Percentiles rank a stretch among this genome's conserved stretches.
Conservation (phyloP, 2,113 vertebrate genomes). For the Chaetops frenatus region DNA sequence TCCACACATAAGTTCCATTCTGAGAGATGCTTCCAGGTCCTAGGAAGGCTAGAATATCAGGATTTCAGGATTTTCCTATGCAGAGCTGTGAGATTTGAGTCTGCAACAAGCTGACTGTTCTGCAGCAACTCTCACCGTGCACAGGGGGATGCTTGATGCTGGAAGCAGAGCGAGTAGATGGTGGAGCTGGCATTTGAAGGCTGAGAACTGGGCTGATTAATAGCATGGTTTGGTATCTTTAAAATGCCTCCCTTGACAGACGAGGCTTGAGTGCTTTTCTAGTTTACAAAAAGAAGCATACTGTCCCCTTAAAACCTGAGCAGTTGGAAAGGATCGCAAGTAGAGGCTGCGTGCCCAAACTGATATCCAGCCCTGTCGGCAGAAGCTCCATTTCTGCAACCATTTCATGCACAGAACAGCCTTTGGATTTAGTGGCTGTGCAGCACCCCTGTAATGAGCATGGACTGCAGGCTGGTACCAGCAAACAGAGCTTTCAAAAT, state of each 20-base stretch:
- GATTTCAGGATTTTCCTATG: background rate
- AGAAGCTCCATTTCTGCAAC: background rate
- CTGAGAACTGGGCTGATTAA: background rate
- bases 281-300: background rate
- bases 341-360: background rate
- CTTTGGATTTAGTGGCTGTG: background rate
- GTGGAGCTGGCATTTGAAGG: background rate
- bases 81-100: background rate
- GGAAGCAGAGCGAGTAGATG: background rate
- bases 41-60: background rate
- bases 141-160: background rate
- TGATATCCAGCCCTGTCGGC: background rate
- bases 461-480: background rate
- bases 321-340: background rate
- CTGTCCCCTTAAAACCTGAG: background rate
- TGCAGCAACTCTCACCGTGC: rapidly evolving
- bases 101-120: background rate
- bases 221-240: background rate
- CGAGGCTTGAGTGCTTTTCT: background rate
- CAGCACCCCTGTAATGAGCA: background rate
- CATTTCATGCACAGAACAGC: background rate
- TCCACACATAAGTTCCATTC: background rate
- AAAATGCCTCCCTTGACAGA: background rate
- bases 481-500: background rate
- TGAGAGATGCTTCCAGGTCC: background rate